Conservation (phyloP, 2,888 invertebrate genomes). For the Labia minor region DNA sequence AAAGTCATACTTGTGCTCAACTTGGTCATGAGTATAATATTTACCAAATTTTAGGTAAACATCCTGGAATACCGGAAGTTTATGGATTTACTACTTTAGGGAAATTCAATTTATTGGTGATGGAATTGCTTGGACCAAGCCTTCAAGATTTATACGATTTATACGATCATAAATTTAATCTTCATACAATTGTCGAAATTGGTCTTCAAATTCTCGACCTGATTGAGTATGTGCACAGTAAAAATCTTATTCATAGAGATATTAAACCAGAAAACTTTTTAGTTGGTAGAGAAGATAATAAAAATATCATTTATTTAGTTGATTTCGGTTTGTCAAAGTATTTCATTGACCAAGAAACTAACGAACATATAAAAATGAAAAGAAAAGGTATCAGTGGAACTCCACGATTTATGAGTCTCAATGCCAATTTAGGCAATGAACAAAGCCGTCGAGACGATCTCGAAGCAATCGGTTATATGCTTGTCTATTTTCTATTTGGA, state of each 20-base stretch:
- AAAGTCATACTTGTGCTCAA: neutral
- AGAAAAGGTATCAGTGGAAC: conserved; percentile 20
- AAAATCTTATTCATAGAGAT: conserved; percentile 21
- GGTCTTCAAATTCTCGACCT: conserved; percentile 18
- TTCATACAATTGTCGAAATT: conserved; percentile 21
- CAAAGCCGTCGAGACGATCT: conserved; percentile 21
- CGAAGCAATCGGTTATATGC: conserved; percentile 22
- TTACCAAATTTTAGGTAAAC: neutral
- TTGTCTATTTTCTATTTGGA: conserved; percentile 20
- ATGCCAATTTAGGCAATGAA: conserved; percentile 20
- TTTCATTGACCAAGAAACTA: neutral
- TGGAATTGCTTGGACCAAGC: conserved; percentile 23
- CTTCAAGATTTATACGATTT: conserved; percentile 20
- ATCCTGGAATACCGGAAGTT: neutral
- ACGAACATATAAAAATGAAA: neutral
- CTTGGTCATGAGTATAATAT: neutral
- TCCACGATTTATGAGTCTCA: conserved; percentile 22
- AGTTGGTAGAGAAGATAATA: conserved; percentile 19
- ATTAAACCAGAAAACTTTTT: conserved; percentile 23
- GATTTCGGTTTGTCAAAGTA: conserved; percentile 22
- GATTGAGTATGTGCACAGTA: conserved; percentile 18
- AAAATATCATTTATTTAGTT: conserved; percentile 21
- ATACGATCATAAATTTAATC: conserved; percentile 17
- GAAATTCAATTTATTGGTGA: neutral
- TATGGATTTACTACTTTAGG: neutral